These are phyloP conservation scores for Nudaria mundana DNA, from an alignment of 2,888 invertebrate genomes.

Conservation along the genomic window DNA sequence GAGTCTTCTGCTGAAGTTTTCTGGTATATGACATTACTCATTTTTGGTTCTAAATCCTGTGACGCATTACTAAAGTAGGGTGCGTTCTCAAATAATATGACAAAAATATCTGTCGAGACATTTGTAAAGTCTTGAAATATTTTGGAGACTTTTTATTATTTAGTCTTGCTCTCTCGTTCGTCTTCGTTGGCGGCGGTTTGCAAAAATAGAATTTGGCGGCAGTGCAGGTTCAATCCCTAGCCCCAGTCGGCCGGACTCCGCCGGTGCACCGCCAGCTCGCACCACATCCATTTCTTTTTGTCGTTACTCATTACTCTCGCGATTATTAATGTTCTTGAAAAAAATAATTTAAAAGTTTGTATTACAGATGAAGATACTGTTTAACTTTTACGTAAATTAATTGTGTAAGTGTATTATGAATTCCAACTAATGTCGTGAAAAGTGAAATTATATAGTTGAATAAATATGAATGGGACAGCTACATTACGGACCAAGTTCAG, in stretches of 20 bases:
- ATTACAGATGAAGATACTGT: no score
- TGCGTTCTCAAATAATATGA: slow-evolving; percentile 20
- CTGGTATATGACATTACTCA: no score
- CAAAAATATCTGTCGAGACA: slow-evolving; percentile 30
- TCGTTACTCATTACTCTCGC: slow-evolving; percentile 10
- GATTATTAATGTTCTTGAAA: no score
- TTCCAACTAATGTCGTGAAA: slow-evolving; percentile 29
- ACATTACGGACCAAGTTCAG: slow-evolving; percentile 85
- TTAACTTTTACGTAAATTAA: no score
- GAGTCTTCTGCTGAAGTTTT: no score
- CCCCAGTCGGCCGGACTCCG: slow-evolving; percentile 57
- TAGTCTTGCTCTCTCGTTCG: slow-evolving; percentile 67
- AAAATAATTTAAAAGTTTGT: no score
- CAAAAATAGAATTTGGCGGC: slow-evolving; percentile 80
- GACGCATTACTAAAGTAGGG: slow-evolving; percentile 17
- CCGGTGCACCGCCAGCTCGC: slow-evolving; percentile 68
- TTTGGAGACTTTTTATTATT: slow-evolving; percentile 60
- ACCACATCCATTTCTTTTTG: slow-evolving; percentile 54
- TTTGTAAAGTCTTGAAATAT: slow-evolving; percentile 43
- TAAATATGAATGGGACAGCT: slow-evolving; percentile 77
- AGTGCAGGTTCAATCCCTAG: slow-evolving; percentile 67
- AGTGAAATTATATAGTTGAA: slow-evolving; percentile 5
- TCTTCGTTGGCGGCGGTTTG: slow-evolving; percentile 72
- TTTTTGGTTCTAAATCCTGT: neutral
- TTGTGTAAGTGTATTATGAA: slow-evolving; percentile 11